These are phyloP conservation scores for Sinodicranocentrus sp. DNA, from an alignment of 2,888 invertebrate species.

Conservation along the genomic window DNA sequence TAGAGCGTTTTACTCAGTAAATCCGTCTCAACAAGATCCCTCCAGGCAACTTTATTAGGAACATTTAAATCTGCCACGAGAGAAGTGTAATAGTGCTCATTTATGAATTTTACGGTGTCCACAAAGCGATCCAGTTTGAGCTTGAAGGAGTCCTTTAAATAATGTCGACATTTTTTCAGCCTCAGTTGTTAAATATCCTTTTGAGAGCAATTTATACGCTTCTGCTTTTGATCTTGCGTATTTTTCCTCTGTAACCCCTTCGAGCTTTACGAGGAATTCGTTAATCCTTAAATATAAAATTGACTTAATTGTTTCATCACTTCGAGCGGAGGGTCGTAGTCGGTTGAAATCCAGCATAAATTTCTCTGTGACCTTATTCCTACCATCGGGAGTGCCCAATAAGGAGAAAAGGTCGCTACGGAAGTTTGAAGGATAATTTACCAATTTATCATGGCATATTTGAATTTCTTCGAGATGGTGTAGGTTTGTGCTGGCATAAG, in stretches of 20 bases:
- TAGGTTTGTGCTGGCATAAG: background rate
- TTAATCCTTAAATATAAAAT: background rate
- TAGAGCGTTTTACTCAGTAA: conserved; percentile 6
- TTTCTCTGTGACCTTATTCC: background rate
- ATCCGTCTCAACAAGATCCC: conserved; percentile 11
- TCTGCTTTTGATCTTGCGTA: conserved; percentile 11
- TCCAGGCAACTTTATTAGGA: conserved; percentile 32
- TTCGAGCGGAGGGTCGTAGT: background rate
- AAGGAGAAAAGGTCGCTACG: background rate
- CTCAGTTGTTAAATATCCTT: conserved; percentile 18
- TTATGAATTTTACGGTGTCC: conserved; percentile 38
- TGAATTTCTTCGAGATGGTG: background rate
- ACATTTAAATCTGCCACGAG: background rate
- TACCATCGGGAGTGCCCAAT: conserved; percentile 18
- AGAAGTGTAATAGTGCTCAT: conserved; percentile 29
- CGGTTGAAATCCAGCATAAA: conserved; percentile 30
- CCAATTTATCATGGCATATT: conserved; percentile 5
- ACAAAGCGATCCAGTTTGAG: conserved; percentile 40
- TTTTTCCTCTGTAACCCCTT: conserved; percentile 41
- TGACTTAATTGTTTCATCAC: background rate
- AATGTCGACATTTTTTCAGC: conserved; percentile 23
- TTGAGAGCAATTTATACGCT: conserved; percentile 21
- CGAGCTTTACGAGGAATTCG: conserved; percentile 17
- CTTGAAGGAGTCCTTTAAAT: conserved; percentile 15
- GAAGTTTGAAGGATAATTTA: background rate